These are phyloP conservation scores for Bembecia ichneumoniformis DNA, from an alignment of 2,888 invertebrate species.

Conservation along the genomic window DNA sequence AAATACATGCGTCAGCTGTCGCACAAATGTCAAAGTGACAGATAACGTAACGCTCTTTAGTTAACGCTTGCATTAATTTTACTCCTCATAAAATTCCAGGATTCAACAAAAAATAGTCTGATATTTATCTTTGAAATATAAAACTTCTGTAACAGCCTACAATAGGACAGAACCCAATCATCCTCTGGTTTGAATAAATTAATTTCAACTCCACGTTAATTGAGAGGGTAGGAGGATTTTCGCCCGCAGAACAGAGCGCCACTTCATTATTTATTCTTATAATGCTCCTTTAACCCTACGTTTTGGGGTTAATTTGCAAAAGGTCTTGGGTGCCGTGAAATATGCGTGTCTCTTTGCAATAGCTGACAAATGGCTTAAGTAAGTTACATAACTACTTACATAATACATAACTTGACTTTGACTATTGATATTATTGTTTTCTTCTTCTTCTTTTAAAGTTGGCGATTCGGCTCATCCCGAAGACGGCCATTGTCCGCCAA, in stretches of 20 bases:
- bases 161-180: conserved; percentile 13
- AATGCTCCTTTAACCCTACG: conserved; percentile 41
- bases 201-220: conserved; percentile 51
- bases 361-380: not conserved
- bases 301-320: conserved; percentile 47
- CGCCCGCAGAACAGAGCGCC: conserved; percentile 18
- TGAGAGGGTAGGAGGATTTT: conserved; percentile 39
- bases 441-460: no score
- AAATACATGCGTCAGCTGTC: no score
- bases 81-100: no score
- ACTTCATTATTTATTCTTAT: conserved; percentile 59
- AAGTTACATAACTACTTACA: no score
- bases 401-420: no score
- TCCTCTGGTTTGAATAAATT: conserved; percentile 49
- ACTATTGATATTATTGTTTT: no score
- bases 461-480: no score
- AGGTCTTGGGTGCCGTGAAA: conserved; percentile 35
- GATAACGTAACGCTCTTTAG: no score
- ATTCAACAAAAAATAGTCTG: not conserved
- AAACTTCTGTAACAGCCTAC: not conserved
- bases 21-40: no score
- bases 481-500: no score
- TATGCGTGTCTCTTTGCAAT: conserved; percentile 23
- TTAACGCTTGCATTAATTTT: no score
- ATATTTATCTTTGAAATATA: not conserved